These are phyloP conservation scores for Sander vitreus DNA, from an alignment of 2,113 vertebrate species.

Conservation along the genomic window DNA sequence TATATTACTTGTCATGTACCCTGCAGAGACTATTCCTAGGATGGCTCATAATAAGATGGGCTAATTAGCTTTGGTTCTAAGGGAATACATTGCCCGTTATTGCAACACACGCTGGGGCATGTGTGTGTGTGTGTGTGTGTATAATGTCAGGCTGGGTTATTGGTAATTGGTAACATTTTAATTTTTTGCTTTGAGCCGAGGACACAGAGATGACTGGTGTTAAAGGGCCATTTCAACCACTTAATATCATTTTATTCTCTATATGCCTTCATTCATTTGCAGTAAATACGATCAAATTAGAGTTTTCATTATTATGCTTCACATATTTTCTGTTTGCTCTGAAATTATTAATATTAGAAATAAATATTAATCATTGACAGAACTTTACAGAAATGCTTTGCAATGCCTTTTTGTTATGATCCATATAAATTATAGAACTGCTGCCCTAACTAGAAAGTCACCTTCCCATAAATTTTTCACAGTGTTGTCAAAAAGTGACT, in stretches of 20 bases:
- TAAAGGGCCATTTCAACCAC: constrained; percentile 29
- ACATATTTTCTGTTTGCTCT: constrained; percentile 15
- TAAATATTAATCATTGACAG: neutral
- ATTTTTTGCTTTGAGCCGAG: constrained; percentile 45
- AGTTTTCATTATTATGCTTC: neutral
- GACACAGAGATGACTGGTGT: constrained; percentile 20
- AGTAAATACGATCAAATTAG: neutral
- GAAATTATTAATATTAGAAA: constrained; percentile 15
- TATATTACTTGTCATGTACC: constrained; percentile 44
- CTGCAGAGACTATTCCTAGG: constrained; percentile 73
- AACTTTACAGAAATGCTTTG: constrained; percentile 11
- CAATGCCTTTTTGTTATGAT: neutral
- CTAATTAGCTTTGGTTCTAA: constrained; percentile 80
- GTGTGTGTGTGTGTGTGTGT: constrained; percentile 22
- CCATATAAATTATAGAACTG: constrained; percentile 8
- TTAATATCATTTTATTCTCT: constrained; percentile 2
- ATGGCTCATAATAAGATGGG: constrained; percentile 74
- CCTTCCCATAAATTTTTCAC: constrained; percentile 7
- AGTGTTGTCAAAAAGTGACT: neutral
- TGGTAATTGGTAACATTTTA: constrained; percentile 56
- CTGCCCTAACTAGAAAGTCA: constrained; percentile 6
- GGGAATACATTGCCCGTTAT: constrained; percentile 77
- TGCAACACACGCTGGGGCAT: constrained; percentile 59
- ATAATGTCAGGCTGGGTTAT: constrained; percentile 48
- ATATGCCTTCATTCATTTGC: neutral